Evolutionary conservation across 2,797 vertebrate genomes (phyloP), one percentile per base, ranked within the genome.

Genomic region (Enteromius paludinosus): DNA sequence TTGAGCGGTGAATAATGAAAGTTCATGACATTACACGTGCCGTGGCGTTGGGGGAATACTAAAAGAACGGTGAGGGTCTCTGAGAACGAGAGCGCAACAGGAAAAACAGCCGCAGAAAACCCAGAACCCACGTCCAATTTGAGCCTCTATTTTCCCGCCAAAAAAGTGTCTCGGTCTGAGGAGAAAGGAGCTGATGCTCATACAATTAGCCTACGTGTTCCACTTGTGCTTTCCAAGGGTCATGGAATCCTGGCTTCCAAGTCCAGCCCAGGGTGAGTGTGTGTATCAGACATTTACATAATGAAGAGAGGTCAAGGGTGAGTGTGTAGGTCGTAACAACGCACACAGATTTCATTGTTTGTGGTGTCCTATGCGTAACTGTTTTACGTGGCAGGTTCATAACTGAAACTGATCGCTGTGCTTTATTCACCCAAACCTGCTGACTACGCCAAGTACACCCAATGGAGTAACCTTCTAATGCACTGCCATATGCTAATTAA

Each of bases 191-290:
- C 90, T 74, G 86, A 94, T 92, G 90, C 89, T 93, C 91, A 93
- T 94, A 92, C 90, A 92, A 90, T 94, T 47, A 77, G 23, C 41
- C 17, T 93, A 90, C 84, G 80, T 93, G 91, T 94, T 93, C 93
- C 92, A 91, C 92, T 89, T 88, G 87, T 90, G 87, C 83, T 74
- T 62, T 93, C 93, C 93, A 94, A 90, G 84, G 77, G 87, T 91
- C 90, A 83, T 89, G 89, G 88, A 89, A 78, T 86, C 85, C 88
- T 87, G 82, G 75, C 90, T 89, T 90, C 89, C 87, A 90, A 93
- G 89, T 89, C 85, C 88, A 83, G 85, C 86, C 41, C 41, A 43
- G 41, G 41, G 41, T 43, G 10, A 86, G 83, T 23, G 52, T 83
- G 73, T 78, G 54, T 77, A 71, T 54, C 41, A 12, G 49, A 56